Evolutionary conservation across 2,888 invertebrate genomes (phyloP).

Genomic region (Acanthopleura granulata): DNA sequence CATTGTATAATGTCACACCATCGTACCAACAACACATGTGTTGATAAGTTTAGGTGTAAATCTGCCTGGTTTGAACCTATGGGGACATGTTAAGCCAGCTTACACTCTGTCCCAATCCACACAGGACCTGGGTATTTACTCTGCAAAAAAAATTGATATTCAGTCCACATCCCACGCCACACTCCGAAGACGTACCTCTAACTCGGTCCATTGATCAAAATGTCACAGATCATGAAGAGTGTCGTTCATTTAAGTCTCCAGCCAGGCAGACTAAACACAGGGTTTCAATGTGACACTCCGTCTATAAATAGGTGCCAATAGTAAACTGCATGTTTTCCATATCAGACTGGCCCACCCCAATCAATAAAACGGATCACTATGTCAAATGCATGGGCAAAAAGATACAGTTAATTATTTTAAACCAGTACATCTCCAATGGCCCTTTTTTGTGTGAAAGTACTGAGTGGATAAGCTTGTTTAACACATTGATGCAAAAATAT

Average conservation of each 20-base stretch:
- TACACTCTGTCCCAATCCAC: too few species aligned
- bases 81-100: too few species aligned
- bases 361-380: conserved; percentile 18
- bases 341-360: conserved; percentile 18
- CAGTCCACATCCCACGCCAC: too few species aligned
- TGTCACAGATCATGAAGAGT: conserved; percentile 8
- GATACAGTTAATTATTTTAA: conserved; percentile 18
- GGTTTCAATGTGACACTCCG: conserved; percentile 6
- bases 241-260: conserved; percentile 11
- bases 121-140: too few species aligned
- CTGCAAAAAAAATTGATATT: too few species aligned
- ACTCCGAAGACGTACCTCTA: too few species aligned
- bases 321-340: not conserved
- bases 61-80: too few species aligned
- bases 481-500: conserved; percentile 19
- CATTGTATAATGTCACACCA: too few species aligned
- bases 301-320: conserved; percentile 9
- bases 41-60: too few species aligned
- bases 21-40: too few species aligned
- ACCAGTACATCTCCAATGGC: conserved; percentile 15
- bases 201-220: not conserved
- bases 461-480: conserved; percentile 19
- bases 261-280: conserved; percentile 4
- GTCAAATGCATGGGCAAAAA: conserved; percentile 17
- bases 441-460: conserved; percentile 7